phyloP scores from a whole-genome alignment of 2,888 invertebrate genomes.

The Vesta saturnalis region DNA sequence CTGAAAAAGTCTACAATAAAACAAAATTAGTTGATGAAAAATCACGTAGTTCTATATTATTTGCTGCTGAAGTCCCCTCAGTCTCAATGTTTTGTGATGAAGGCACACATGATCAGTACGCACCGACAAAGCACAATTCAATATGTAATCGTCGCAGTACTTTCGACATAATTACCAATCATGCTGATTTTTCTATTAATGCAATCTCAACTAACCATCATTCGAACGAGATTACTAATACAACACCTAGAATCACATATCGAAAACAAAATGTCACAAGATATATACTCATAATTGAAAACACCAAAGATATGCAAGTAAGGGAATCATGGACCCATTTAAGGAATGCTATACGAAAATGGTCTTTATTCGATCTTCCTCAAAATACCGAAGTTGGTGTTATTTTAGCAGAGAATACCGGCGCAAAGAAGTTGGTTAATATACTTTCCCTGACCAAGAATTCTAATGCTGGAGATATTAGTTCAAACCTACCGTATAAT shows the following conservation, averaged over 20 bases:
- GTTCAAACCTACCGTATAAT: conserved; percentile 65
- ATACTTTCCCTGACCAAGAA: conserved; percentile 58
- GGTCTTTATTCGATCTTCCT: conserved; percentile 67
- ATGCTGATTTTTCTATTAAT: conserved; percentile 63
- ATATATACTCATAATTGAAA: conserved; percentile 68
- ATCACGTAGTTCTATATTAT: conserved; percentile 66
- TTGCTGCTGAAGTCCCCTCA: conserved; percentile 63
- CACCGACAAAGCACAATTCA: conserved; percentile 74
- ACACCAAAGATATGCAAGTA: conserved; percentile 67
- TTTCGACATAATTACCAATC: conserved; percentile 67
- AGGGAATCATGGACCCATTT: conserved; percentile 71
- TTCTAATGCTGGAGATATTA: conserved; percentile 57
- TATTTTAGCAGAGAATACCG: conserved; percentile 62
- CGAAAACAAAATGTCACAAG: conserved; percentile 65
- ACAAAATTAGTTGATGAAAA: conserved; percentile 62
- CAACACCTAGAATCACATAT: conserved; percentile 64
- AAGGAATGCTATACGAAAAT: conserved; percentile 67
- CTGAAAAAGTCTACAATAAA: conserved; percentile 54
- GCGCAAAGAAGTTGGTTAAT: conserved; percentile 56
- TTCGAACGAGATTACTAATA: conserved; percentile 59
- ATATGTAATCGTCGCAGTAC: conserved; percentile 70
- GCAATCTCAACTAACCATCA: conserved; percentile 46
- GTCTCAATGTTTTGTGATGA: conserved; percentile 72
- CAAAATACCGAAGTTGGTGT: conserved; percentile 65
- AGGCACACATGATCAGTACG: conserved; percentile 68